phyloP scores from a whole-genome alignment of 2,888 invertebrate genomes.

The Nebria brevicollis region DNA sequence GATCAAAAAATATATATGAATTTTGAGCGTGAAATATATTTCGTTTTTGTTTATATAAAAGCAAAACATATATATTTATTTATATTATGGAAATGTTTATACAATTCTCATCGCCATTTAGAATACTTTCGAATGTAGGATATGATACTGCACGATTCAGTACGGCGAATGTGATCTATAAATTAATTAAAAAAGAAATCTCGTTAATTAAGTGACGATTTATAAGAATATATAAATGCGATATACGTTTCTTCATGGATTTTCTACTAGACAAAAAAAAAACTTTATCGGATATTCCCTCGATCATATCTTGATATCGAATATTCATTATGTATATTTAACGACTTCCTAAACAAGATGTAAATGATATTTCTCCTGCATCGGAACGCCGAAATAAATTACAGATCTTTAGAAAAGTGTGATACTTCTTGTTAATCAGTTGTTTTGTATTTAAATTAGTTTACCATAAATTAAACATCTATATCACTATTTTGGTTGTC shows the following conservation, averaged over 20 bases:
- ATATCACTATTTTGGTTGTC: not conserved
- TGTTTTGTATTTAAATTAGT: not conserved
- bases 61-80: not conserved
- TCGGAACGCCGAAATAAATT: not conserved
- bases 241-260: too few relatives aligned
- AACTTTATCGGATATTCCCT: not conserved
- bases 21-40: too few relatives aligned
- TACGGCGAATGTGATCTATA: not conserved
- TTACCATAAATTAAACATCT: not conserved
- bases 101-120: not conserved
- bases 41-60: not conserved
- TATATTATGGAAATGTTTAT: not conserved
- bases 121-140: not conserved
- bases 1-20: too few relatives aligned
- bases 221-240: not conserved
- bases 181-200: slow-evolving; percentile 1
- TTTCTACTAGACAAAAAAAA: too few relatives aligned
- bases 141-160: not conserved
- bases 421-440: not conserved
- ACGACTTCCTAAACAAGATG: not conserved
- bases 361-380: not conserved
- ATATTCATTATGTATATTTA: not conserved
- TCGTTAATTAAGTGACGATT: not conserved
- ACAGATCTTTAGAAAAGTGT: not conserved
- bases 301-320: not conserved